Percentiles rank a stretch among this genome's conserved stretches.
Evolutionary conservation across 2,113 vertebrate species (phyloP).

Genomic region (Bombycilla garrulus): DNA sequence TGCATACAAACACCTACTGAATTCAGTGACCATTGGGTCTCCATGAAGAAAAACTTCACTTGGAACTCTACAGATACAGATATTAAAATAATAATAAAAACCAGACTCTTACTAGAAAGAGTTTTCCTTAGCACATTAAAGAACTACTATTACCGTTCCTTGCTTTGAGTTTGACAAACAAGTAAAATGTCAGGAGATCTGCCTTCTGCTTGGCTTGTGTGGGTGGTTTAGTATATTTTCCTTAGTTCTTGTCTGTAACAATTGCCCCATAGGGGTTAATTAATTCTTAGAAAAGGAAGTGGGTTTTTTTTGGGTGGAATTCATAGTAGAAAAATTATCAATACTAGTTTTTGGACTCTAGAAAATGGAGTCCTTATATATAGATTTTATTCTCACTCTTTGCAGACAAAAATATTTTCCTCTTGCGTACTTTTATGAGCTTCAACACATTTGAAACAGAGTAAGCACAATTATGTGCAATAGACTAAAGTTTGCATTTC

Average conservation of each 20-base stretch:
- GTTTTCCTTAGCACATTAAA: neutral
- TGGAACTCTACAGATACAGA: neutral
- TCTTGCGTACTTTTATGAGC: neutral
- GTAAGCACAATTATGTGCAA: neutral
- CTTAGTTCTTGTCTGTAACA: neutral
- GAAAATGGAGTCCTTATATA: neutral
- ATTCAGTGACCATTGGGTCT: neutral
- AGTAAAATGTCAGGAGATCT: neutral
- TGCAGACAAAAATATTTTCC: neutral
- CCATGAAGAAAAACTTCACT: neutral
- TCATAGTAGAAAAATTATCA: neutral
- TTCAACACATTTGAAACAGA: neutral
- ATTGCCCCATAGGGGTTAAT: neutral
- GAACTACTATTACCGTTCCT: neutral
- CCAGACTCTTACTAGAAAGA: neutral
- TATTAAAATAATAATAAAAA: slow-evolving; percentile 1
- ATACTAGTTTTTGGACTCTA: neutral
- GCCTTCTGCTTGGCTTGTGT: neutral
- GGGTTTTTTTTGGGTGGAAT: neutral
- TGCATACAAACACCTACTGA: neutral
- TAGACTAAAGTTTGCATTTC: neutral
- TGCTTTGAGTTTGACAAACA: neutral
- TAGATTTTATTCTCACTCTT: neutral
- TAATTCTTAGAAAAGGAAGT: neutral
- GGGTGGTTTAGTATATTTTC: neutral